Evolutionary conservation across 2,888 invertebrate species (phyloP).

Genomic region (Crioceris asparagi): DNA sequence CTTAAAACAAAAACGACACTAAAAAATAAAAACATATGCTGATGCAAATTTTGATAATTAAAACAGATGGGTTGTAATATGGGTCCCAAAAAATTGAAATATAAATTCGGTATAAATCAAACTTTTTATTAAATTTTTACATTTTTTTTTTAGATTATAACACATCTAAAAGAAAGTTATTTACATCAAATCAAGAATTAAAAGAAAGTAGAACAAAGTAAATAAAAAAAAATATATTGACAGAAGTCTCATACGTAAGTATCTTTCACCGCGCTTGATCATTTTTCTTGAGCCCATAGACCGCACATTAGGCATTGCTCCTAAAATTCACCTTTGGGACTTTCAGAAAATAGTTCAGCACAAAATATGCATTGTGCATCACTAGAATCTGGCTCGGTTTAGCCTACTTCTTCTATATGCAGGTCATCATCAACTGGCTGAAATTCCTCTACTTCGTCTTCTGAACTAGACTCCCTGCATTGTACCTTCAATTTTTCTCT

Average conservation of each 20-base stretch:
- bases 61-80: too few relatives aligned
- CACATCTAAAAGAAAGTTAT: neutral
- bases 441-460: slow-evolving; percentile 4
- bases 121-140: too few relatives aligned
- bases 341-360: slow-evolving; percentile 12
- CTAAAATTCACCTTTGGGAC: slow-evolving; percentile 11
- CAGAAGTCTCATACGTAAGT: slow-evolving; percentile 17
- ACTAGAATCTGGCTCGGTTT: slow-evolving; percentile 7
- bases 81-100: too few relatives aligned
- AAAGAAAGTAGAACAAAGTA: neutral
- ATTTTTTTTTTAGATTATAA: too few relatives aligned
- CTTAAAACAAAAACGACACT: neutral
- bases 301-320: slow-evolving; percentile 12
- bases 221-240: slow-evolving; percentile 3
- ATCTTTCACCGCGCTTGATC: slow-evolving; percentile 15
- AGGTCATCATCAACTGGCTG: slow-evolving; percentile 3
- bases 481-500: neutral
- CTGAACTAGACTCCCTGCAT: too few relatives aligned
- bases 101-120: too few relatives aligned
- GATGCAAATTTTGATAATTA: too few relatives aligned
- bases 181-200: slow-evolving; percentile 1
- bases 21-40: too few relatives aligned
- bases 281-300: slow-evolving; percentile 15
- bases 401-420: slow-evolving; percentile 5
- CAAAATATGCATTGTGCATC: slow-evolving; percentile 15